Percentiles rank a stretch among this genome's conserved stretches.
These are phyloP conservation scores for Ictalurus punctatus DNA, from an alignment of 2,113 vertebrate genomes.

Conservation along the genomic window DNA sequence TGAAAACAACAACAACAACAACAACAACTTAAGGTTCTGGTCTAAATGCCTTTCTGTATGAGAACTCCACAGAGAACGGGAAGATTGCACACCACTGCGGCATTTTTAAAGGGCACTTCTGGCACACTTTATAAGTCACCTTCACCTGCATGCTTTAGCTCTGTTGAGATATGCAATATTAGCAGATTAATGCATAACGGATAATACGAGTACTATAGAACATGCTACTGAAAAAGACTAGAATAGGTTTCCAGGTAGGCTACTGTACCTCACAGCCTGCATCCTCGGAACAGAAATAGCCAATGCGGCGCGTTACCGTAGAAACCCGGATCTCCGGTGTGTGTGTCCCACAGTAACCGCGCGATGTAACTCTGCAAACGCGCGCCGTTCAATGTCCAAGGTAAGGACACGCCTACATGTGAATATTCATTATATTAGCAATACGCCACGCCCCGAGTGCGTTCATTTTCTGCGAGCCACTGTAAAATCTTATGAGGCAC, in stretches of 20 bases:
- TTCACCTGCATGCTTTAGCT: conserved; percentile 56
- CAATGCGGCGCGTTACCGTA: conserved; percentile 33
- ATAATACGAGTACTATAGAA: not conserved
- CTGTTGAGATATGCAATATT: not conserved
- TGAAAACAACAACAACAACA: too few species aligned
- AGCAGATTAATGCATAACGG: not conserved
- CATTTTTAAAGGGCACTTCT: conserved; percentile 51
- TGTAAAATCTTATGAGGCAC: not conserved
- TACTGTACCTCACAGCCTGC: conserved; percentile 38
- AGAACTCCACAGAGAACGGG: conserved; percentile 3
- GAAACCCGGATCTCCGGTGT: conserved; percentile 12
- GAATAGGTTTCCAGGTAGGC: not conserved
- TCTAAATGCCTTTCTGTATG: not conserved
- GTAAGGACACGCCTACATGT: conserved; percentile 44
- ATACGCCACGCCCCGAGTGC: conserved; percentile 12
- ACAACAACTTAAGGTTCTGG: not conserved
- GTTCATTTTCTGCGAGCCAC: not conserved
- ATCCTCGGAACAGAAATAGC: conserved; percentile 20
- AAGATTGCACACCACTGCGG: conserved; percentile 60
- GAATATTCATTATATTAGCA: conserved; percentile 30
- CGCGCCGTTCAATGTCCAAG: conserved; percentile 34
- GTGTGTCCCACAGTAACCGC: conserved; percentile 13
- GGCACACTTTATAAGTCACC: conserved; percentile 52
- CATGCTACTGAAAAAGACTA: not conserved
- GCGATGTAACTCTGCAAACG: conserved; percentile 17